A percentile compares a stretch with the other conserved stretches of the same genome.
Conservation (phyloP, 2,888 invertebrate species). For the Gortyna flavago region DNA sequence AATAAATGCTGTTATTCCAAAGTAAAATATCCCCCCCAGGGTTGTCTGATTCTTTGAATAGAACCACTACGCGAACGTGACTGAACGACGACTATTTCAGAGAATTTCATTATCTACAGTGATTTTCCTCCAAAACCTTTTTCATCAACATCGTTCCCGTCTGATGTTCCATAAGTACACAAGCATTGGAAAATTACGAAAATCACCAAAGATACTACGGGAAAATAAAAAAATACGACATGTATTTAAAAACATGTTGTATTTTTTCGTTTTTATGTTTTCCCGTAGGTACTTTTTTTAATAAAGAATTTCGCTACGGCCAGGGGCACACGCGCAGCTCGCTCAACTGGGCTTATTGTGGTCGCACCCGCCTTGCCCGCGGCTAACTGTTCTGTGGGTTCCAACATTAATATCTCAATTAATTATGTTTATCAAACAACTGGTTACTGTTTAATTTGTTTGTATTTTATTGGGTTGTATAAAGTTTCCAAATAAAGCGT, state of each 20-base stretch:
- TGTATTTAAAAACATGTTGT: slow-evolving; percentile 8
- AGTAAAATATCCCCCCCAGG: slow-evolving; percentile 6
- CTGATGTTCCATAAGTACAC: neutral
- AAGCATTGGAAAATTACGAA: slow-evolving; percentile 3
- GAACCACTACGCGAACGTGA: neutral
- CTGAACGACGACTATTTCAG: slow-evolving; percentile 1
- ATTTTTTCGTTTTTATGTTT: neutral
- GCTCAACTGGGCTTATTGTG: slow-evolving; percentile 24
- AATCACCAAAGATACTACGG: neutral
- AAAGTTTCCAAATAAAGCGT: slow-evolving; percentile 2
- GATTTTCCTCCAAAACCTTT: neutral
- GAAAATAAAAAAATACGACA: neutral
- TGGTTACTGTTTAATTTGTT: slow-evolving; percentile 28
- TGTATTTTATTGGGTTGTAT: slow-evolving; percentile 16
- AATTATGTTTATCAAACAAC: slow-evolving; percentile 51
- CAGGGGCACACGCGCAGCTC: slow-evolving; percentile 8
- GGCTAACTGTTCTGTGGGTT: slow-evolving; percentile 40
- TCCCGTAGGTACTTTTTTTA: neutral
- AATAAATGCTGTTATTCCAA: slow-evolving; percentile 29
- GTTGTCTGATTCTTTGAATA: neutral
- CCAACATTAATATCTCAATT: slow-evolving; percentile 43
- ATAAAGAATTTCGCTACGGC: slow-evolving; percentile 8
- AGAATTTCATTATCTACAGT: slow-evolving; percentile 7
- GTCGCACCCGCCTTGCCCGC: slow-evolving; percentile 21
- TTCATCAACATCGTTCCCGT: neutral